Percentiles rank a stretch among this genome's conserved stretches.
Conservation (phyloP, 2,113 vertebrate genomes). For the Alces alces region DNA sequence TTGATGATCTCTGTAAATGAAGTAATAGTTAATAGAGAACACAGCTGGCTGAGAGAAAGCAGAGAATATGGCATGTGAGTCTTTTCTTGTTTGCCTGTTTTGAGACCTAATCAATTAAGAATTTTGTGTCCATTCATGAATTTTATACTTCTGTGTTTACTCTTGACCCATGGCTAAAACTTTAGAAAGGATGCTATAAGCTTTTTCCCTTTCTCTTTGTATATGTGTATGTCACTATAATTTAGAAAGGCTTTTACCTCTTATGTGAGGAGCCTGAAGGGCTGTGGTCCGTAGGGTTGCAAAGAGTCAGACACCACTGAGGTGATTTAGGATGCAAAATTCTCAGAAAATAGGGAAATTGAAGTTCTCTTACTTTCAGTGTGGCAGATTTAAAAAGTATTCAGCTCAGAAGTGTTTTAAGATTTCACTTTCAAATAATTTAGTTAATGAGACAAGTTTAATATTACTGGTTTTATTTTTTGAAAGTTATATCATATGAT, state of each 20-base stretch:
- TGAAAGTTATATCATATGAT: not conserved
- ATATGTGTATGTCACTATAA: not conserved
- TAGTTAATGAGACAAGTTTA: slow-evolving; percentile 25
- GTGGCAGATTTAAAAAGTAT: not conserved
- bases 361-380: not conserved
- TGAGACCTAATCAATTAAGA: not conserved
- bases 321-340: not conserved
- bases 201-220: not conserved
- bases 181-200: not conserved
- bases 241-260: not conserved
- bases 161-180: not conserved
- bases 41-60: not conserved
- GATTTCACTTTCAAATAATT: not conserved
- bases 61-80: not conserved
- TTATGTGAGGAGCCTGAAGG: not conserved
- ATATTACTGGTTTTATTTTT: not conserved
- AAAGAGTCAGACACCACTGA: not conserved
- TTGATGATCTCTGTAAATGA: not conserved
- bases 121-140: not conserved
- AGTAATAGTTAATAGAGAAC: not conserved
- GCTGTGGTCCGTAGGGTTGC: not conserved
- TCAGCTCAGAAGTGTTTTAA: not conserved
- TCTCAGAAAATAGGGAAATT: not conserved
- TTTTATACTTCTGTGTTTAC: not conserved
- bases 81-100: not conserved